A percentile compares a stretch with the other conserved stretches of the same genome.
Conservation (phyloP, 2,113 vertebrate genomes). For the Orcinus orca region DNA sequence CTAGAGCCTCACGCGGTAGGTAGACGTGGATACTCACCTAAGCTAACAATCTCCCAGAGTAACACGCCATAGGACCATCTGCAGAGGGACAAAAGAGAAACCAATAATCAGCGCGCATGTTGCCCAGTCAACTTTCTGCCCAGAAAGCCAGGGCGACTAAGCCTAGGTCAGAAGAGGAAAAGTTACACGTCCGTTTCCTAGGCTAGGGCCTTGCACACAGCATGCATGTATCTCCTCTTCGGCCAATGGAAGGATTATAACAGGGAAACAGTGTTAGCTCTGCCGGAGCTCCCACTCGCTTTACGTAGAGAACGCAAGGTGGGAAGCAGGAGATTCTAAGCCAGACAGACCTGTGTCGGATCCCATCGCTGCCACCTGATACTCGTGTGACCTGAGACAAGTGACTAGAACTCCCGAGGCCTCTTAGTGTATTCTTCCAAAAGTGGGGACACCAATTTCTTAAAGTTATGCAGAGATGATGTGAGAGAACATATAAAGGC, state of each 20-base stretch:
- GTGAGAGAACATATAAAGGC: neutral
- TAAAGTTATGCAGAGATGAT: neutral
- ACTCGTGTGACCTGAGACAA: neutral
- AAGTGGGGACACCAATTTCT: neutral
- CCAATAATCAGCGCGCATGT: neutral
- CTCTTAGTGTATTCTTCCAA: neutral
- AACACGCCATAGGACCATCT: conserved; percentile 93
- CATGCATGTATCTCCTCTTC: neutral
- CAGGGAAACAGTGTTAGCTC: neutral
- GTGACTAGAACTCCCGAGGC: neutral
- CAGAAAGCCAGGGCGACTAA: neutral
- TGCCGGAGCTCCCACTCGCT: neutral
- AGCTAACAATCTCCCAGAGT: conserved; percentile 92
- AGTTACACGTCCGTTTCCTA: neutral
- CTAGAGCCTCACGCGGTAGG: neutral
- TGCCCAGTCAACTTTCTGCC: neutral
- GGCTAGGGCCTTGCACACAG: neutral
- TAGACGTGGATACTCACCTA: conserved; percentile 84
- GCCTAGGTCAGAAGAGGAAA: neutral
- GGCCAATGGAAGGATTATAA: neutral
- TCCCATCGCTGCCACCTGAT: neutral
- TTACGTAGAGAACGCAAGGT: neutral
- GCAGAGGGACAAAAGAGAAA: conserved; percentile 55
- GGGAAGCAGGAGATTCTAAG: neutral
- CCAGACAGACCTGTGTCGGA: neutral